Percentiles rank a stretch among this genome's conserved stretches.
Evolutionary conservation across 37 sponge, comb jelly and placozoan genomes (phyloP).

Genomic region (Beroe ovata): DNA sequence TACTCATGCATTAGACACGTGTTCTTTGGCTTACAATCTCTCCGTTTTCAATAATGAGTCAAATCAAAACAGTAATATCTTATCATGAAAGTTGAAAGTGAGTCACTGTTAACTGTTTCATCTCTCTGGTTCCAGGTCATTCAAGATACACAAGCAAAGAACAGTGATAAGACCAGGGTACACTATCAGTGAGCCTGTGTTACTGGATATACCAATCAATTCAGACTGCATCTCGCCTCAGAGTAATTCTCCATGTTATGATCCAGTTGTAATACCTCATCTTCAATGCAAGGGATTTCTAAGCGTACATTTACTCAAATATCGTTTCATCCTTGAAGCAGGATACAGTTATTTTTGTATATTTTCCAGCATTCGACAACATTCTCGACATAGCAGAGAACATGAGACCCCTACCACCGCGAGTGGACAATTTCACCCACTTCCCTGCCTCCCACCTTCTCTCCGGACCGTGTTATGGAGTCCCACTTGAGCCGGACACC

Average conservation of each 20-base stretch:
- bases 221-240: not conserved
- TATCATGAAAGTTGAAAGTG: no score
- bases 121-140: not conserved
- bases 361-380: conserved; percentile 28
- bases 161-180: conserved; percentile 52
- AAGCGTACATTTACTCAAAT: no score
- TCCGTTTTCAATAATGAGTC: no score
- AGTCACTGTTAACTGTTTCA: no score
- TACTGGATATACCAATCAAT: conserved; percentile 17
- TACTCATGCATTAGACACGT: no score
- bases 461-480: not conserved
- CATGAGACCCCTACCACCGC: conserved; percentile 25
- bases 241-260: no score
- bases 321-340: no score
- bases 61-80: no score
- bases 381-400: conserved; percentile 32
- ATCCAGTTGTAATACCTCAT: no score
- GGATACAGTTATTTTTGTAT: no score
- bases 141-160: conserved; percentile 58
- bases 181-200: conserved; percentile 7
- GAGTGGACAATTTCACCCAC: conserved; percentile 59
- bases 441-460: conserved; percentile 14
- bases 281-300: no score
- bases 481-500: not conserved
- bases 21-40: no score